Conservation (phyloP, 1,140 invertebrate genomes). For the Papilio helenus region DNA sequence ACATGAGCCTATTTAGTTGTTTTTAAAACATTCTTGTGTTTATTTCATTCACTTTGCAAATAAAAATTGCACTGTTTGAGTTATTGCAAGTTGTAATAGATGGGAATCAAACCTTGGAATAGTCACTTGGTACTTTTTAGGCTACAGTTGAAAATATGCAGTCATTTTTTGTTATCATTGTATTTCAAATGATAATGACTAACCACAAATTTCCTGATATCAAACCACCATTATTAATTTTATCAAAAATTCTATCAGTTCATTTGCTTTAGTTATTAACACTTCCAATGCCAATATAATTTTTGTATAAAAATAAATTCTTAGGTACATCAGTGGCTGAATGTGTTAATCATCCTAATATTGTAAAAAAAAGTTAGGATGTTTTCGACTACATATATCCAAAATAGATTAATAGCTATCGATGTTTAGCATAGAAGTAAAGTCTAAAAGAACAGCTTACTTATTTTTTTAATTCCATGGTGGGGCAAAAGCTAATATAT, state of each 20-base stretch:
- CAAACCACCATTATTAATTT: background rate
- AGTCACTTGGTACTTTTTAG: background rate
- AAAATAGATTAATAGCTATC: too few species aligned
- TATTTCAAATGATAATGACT: background rate
- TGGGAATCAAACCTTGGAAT: background rate
- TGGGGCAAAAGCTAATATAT: too few species aligned
- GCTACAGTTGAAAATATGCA: background rate
- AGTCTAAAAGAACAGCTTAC: too few species aligned
- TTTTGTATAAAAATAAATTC: background rate
- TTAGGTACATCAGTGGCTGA: background rate
- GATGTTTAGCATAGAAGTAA: too few species aligned
- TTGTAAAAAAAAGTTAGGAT: too few species aligned
- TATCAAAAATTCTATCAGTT: background rate
- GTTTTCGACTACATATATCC: too few species aligned
- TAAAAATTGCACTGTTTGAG: too few species aligned
- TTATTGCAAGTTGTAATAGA: background rate
- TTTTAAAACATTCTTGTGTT: too few species aligned
- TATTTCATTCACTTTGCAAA: too few species aligned
- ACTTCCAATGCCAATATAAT: background rate
- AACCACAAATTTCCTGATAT: conserved; percentile 3
- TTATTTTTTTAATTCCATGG: too few species aligned
- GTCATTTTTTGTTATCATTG: background rate
- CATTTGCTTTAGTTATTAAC: background rate
- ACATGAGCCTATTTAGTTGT: too few species aligned
- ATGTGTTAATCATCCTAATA: background rate